These are phyloP conservation scores for Diachrysia chrysitis DNA, from an alignment of 2,888 invertebrate species.

Conservation along the genomic window DNA sequence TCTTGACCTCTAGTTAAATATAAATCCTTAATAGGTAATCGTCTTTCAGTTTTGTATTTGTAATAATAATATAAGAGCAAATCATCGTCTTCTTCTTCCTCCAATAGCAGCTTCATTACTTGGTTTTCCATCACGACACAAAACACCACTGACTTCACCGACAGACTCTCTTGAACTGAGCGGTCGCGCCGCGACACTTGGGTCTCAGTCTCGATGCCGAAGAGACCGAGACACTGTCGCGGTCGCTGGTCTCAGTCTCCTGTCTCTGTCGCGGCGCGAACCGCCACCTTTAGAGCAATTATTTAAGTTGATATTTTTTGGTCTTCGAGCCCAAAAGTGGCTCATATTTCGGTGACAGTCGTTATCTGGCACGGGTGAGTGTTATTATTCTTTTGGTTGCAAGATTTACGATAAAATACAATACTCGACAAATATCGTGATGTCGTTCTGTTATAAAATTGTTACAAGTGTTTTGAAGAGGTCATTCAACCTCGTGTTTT, in stretches of 20 bases:
- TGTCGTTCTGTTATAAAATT: no score
- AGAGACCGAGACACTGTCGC: constrained; percentile 11
- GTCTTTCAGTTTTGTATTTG: constrained; percentile 43
- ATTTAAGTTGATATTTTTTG: no score
- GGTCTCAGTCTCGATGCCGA: constrained; percentile 3
- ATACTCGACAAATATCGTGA: no score
- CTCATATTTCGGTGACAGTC: no score
- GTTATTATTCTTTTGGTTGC: no score
- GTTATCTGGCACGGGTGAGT: no score
- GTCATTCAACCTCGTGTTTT: no score
- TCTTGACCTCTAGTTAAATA: no score
- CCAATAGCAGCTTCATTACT: constrained; percentile 7
- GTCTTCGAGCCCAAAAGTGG: no score
- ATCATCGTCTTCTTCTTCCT: constrained; percentile 36
- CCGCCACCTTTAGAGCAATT: neutral
- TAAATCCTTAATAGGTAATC: no score
- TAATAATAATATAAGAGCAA: constrained; percentile 42
- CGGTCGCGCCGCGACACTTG: neutral
- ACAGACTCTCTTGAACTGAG: constrained; percentile 1
- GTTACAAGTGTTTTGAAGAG: no score
- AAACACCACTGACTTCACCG: constrained; percentile 4
- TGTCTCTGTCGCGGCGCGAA: neutral
- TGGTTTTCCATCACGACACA: constrained; percentile 9
- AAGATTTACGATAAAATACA: no score
- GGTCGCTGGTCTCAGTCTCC: constrained; percentile 5